Evolutionary conservation across 2,888 invertebrate species (phyloP).

Genomic region (Drosophila seclusa): DNA sequence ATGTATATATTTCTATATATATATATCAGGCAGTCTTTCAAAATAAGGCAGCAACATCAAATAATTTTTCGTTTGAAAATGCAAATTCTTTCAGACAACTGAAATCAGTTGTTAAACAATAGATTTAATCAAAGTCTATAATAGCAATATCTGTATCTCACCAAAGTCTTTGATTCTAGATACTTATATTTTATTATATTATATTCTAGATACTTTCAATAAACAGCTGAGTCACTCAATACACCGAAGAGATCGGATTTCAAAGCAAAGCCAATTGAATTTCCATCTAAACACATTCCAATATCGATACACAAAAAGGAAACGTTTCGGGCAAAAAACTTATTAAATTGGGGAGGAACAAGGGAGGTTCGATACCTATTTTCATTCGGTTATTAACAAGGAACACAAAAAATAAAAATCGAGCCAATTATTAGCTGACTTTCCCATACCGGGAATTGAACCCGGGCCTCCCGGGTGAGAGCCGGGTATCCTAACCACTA

Average conservation of each 20-base stretch:
- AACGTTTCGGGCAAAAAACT: background rate
- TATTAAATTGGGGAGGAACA: background rate
- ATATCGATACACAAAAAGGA: background rate
- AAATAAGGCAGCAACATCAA: background rate
- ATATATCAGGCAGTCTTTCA: no score
- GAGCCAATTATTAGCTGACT: background rate
- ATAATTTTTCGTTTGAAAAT: background rate
- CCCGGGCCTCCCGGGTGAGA: conserved; percentile 77
- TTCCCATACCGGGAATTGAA: conserved; percentile 76
- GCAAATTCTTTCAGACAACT: background rate
- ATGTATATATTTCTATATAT: background rate
- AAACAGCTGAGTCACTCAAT: background rate
- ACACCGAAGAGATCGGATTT: background rate
- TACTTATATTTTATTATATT: background rate
- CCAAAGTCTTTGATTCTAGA: background rate
- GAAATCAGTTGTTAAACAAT: background rate
- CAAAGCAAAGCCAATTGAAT: background rate
- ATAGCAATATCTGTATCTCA: background rate
- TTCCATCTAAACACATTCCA: background rate
- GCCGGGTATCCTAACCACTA: conserved; percentile 79
- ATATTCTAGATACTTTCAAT: background rate
- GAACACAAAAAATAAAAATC: background rate
- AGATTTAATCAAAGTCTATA: background rate
- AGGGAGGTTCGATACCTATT: background rate
- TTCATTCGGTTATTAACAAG: background rate